Evolutionary conservation across 2,113 vertebrate genomes (phyloP).

Genomic region (Crypturellus undulatus): DNA sequence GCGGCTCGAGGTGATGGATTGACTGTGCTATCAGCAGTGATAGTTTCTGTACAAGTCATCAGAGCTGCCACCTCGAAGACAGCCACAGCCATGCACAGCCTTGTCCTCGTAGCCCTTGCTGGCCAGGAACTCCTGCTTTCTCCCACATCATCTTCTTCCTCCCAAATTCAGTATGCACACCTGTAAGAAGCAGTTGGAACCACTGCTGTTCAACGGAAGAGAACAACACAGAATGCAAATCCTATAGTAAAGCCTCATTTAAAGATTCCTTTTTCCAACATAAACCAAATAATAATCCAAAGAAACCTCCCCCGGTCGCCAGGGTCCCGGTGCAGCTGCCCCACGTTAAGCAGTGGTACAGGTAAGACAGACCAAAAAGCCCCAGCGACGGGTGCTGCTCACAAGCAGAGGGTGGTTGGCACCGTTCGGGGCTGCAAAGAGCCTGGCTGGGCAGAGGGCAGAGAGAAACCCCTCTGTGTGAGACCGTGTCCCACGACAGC

Average conservation of each 20-base stretch:
- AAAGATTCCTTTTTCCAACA: neutral
- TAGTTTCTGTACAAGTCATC: neutral
- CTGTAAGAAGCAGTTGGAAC: neutral
- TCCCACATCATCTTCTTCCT: accelerated
- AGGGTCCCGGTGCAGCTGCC: neutral
- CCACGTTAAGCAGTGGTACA: neutral
- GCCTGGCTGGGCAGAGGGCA: neutral
- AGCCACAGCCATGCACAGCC: no score
- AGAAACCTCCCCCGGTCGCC: neutral
- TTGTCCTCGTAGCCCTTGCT: neutral
- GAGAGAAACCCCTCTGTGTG: neutral
- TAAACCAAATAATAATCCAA: neutral
- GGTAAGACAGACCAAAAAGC: accelerated
- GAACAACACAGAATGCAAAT: neutral
- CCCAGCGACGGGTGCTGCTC: neutral
- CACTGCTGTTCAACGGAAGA: neutral
- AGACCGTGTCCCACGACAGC: neutral
- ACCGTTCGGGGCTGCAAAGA: neutral
- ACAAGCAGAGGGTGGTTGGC: neutral
- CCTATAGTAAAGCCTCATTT: neutral
- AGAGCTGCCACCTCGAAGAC: neutral
- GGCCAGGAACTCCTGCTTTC: accelerated
- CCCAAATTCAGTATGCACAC: neutral
- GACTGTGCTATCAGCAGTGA: neutral
- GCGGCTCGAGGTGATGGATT: neutral